These are phyloP conservation scores for Vidua macroura DNA, from an alignment of 2,113 vertebrate species.

Conservation along the genomic window DNA sequence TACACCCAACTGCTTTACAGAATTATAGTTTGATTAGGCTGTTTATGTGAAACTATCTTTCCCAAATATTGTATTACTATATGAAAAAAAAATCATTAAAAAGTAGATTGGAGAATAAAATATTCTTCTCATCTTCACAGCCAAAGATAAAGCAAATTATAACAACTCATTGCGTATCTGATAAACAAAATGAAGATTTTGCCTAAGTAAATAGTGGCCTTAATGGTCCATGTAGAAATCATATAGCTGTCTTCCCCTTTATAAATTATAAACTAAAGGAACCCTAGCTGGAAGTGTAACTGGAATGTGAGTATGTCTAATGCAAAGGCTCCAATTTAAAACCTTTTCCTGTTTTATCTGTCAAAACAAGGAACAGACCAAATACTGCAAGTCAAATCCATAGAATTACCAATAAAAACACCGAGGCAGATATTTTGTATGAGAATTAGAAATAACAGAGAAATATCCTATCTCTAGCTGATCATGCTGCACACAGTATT, in stretches of 20 bases:
- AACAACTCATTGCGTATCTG: not conserved
- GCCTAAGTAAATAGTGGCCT: not conserved
- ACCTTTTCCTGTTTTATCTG: not conserved
- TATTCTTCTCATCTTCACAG: not conserved
- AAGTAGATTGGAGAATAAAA: not conserved
- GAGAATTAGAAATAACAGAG: not conserved
- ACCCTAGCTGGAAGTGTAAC: not conserved
- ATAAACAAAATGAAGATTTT: not conserved
- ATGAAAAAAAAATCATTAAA: not conserved
- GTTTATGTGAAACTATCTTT: not conserved
- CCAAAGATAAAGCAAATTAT: not conserved
- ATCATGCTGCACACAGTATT: not conserved
- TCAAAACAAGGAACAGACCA: not conserved
- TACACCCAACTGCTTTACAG: not conserved
- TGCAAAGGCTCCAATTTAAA: slow-evolving; percentile 28
- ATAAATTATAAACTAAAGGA: slow-evolving; percentile 9
- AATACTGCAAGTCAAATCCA: not conserved
- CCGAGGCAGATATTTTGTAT: not conserved
- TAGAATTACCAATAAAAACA: not conserved
- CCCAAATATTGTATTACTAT: not conserved
- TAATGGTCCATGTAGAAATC: slow-evolving; percentile 1
- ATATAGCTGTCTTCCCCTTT: not conserved
- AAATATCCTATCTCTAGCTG: not conserved
- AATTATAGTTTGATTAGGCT: not conserved
- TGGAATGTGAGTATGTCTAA: not conserved